phyloP scores from a whole-genome alignment of 2,797 vertebrate species.

The Chromobotia macracanthus region DNA sequence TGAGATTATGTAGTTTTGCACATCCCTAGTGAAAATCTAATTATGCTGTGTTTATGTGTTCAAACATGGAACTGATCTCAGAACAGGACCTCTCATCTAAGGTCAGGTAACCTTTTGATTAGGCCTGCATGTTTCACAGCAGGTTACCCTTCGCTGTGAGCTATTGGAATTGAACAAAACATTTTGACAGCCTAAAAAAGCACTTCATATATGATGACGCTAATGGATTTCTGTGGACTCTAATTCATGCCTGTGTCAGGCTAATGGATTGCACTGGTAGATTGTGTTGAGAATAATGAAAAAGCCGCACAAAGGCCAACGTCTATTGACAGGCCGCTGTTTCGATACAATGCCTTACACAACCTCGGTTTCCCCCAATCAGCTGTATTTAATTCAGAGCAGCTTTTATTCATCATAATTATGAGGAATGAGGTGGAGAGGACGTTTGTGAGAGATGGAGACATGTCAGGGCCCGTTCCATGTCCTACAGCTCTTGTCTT shows the following conservation, averaged over 20 bases:
- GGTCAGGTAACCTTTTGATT: conserved; percentile 15
- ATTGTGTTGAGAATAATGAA: conserved; percentile 47
- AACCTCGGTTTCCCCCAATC: conserved; percentile 33
- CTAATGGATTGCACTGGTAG: conserved; percentile 37
- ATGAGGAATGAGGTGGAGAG: conserved; percentile 28
- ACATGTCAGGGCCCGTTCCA: conserved; percentile 43
- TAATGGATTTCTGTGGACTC: conserved; percentile 39
- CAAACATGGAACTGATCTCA: background rate
- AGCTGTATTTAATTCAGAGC: conserved; percentile 43
- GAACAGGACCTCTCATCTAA: background rate
- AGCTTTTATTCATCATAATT: conserved; percentile 38
- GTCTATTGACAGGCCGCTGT: conserved; percentile 19
- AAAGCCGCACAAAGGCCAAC: conserved; percentile 28
- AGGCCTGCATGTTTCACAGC: background rate
- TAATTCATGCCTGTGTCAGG: conserved; percentile 43
- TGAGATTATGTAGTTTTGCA: background rate
- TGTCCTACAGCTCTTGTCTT: background rate
- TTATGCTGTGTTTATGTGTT: background rate
- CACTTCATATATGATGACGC: conserved; percentile 19
- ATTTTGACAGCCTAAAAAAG: conserved; percentile 36
- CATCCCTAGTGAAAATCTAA: background rate
- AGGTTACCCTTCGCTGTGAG: background rate
- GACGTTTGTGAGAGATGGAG: conserved; percentile 15
- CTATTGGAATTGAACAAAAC: conserved; percentile 24
- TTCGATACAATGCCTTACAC: conserved; percentile 27